Percentiles rank a stretch among this genome's conserved stretches.
phyloP scores from a whole-genome alignment of 2,797 vertebrate genomes.

The Clarias pachynema region DNA sequence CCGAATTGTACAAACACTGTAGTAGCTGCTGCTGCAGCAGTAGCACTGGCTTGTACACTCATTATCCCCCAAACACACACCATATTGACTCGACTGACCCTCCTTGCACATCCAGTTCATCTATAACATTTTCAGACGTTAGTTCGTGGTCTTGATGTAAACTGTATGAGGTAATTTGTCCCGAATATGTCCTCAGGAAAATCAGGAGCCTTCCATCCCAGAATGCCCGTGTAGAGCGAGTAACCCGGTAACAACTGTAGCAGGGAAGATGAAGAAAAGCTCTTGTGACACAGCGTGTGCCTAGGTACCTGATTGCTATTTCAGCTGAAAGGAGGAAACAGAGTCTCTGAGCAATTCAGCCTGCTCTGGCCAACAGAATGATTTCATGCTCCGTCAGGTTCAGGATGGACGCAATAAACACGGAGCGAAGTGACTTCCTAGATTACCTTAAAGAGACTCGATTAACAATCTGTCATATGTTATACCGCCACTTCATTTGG shows the following conservation, averaged over 20 bases:
- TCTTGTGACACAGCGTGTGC: slow-evolving; percentile 41
- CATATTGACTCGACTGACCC: not conserved
- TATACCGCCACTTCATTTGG: not conserved
- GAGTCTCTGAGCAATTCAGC: slow-evolving; percentile 38
- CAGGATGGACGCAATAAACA: slow-evolving; percentile 68
- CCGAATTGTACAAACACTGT: too few species aligned
- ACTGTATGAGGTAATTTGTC: not conserved
- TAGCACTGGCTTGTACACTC: not conserved
- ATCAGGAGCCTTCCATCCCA: slow-evolving; percentile 15
- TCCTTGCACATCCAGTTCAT: not conserved
- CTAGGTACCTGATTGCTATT: slow-evolving; percentile 40
- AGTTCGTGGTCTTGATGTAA: slow-evolving; percentile 2
- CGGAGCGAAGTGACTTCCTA: slow-evolving; percentile 43
- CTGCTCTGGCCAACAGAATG: slow-evolving; percentile 59
- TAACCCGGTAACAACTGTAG: slow-evolving; percentile 6
- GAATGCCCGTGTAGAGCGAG: slow-evolving; percentile 1
- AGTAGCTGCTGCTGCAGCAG: not conserved
- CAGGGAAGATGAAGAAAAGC: slow-evolving; percentile 35
- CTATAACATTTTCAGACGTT: not conserved
- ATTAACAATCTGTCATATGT: not conserved
- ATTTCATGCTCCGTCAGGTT: slow-evolving; percentile 73
- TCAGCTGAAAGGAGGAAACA: slow-evolving; percentile 22
- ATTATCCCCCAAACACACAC: not conserved
- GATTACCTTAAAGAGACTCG: slow-evolving; percentile 57
- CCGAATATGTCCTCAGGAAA: slow-evolving; percentile 15